Conservation (phyloP, 2,797 vertebrate species). For the Botia kubotai region DNA sequence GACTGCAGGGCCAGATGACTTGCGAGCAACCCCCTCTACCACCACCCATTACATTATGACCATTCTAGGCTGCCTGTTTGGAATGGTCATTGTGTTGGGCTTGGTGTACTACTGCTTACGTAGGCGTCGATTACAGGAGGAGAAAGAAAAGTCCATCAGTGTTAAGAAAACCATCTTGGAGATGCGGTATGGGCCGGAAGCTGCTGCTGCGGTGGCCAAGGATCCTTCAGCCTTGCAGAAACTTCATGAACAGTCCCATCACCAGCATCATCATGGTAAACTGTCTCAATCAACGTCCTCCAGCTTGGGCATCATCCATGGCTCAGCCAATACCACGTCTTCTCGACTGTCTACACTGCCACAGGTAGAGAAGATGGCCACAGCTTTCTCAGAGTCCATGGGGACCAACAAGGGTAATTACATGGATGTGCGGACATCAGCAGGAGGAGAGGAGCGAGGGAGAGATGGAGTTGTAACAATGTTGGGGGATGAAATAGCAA, state of each 20-base stretch:
- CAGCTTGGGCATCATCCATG: slow-evolving; percentile 65
- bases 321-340: slow-evolving; percentile 71
- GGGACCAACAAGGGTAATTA: slow-evolving; percentile 90
- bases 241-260: slow-evolving; percentile 80
- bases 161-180: slow-evolving; percentile 91
- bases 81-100: slow-evolving; percentile 89
- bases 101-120: slow-evolving; percentile 88
- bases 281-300: slow-evolving; percentile 65
- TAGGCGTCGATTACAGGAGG: slow-evolving; percentile 85
- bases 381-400: slow-evolving; percentile 84
- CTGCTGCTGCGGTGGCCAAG: slow-evolving; percentile 75
- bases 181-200: slow-evolving; percentile 90
- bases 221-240: slow-evolving; percentile 74
- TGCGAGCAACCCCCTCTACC: slow-evolving; percentile 82
- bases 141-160: slow-evolving; percentile 86
- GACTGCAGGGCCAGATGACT: slow-evolving; percentile 77
- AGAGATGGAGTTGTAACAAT: slow-evolving; percentile 71
- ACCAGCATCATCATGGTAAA: slow-evolving; percentile 72
- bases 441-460: slow-evolving; percentile 70
- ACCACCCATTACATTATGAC: slow-evolving; percentile 93
- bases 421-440: slow-evolving; percentile 90
- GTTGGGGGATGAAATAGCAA: slow-evolving; percentile 71
- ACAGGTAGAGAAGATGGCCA: slow-evolving; percentile 91
- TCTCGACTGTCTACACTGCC: slow-evolving; percentile 90
- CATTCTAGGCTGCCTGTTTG: slow-evolving; percentile 88